Percentiles rank a stretch among this genome's conserved stretches.
phyloP scores from a whole-genome alignment of 2,113 vertebrate species.

The Coturnix japonica region DNA sequence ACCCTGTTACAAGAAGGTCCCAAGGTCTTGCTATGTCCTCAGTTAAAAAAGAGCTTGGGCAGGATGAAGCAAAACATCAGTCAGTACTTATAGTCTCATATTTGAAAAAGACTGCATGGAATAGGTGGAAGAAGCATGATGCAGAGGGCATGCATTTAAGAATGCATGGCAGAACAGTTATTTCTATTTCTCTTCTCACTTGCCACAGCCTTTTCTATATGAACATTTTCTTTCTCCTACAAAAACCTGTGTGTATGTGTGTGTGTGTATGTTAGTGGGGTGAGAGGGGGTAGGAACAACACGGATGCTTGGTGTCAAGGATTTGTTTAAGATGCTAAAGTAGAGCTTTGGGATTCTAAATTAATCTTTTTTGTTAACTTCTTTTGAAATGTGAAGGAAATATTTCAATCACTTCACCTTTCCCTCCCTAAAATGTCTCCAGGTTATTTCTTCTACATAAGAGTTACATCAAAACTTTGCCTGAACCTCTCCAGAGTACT shows the following conservation, averaged over 20 bases:
- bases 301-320: rapidly evolving
- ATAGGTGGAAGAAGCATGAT: background rate
- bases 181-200: background rate
- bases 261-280: background rate
- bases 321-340: background rate
- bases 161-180: rapidly evolving
- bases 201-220: background rate
- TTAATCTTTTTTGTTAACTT: background rate
- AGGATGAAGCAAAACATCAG: background rate
- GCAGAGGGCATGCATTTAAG: background rate
- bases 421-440: background rate
- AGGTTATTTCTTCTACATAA: background rate
- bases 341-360: background rate
- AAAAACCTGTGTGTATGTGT: rapidly evolving
- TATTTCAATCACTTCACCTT: background rate
- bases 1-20: background rate
- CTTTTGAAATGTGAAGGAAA: background rate
- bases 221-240: background rate
- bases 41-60: background rate
- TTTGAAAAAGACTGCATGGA: background rate
- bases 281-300: background rate
- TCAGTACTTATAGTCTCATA: background rate
- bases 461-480: slow-evolving; percentile 39
- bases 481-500: slow-evolving; percentile 33
- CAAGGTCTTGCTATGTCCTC: background rate